A percentile compares a stretch with the other conserved stretches of the same genome.
Conservation (phyloP, 1,140 invertebrate species). For the Marisa cornuarietis region DNA sequence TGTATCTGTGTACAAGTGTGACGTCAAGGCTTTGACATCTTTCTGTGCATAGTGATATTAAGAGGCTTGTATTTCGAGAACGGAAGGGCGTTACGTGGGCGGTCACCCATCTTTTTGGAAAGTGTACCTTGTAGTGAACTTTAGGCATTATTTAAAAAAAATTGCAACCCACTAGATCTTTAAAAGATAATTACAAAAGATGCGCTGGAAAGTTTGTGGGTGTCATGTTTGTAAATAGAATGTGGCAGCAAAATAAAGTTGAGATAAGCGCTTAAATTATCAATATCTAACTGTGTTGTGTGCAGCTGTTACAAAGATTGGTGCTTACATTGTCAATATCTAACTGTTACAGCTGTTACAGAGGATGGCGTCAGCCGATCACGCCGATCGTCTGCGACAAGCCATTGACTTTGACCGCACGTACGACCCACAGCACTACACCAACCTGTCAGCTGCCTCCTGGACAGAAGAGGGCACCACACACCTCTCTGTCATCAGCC, state of each 20-base stretch:
- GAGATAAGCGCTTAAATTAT: not conserved
- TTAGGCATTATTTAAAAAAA: too few species aligned
- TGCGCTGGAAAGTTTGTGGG: not conserved
- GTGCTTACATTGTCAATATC: not conserved
- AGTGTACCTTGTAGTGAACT: too few species aligned
- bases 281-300: not conserved
- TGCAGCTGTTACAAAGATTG: slow-evolving; percentile 71
- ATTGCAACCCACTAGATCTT: too few species aligned
- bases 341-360: slow-evolving; percentile 68
- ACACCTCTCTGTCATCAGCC: slow-evolving; percentile 85
- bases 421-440: slow-evolving; percentile 66
- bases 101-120: too few species aligned
- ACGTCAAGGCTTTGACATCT: too few species aligned
- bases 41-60: too few species aligned
- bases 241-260: not conserved
- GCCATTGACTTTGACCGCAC: slow-evolving; percentile 77
- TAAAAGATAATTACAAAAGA: not conserved
- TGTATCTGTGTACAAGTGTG: too few species aligned
- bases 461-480: slow-evolving; percentile 77
- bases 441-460: slow-evolving; percentile 23
- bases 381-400: slow-evolving; percentile 71
- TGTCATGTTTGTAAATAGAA: not conserved
- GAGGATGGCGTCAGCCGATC: slow-evolving; percentile 75
- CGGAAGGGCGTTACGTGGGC: too few species aligned
- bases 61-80: too few species aligned